Evolutionary conservation across 2,113 vertebrate species (phyloP).

Genomic region (Girardinichthys multiradiatus): DNA sequence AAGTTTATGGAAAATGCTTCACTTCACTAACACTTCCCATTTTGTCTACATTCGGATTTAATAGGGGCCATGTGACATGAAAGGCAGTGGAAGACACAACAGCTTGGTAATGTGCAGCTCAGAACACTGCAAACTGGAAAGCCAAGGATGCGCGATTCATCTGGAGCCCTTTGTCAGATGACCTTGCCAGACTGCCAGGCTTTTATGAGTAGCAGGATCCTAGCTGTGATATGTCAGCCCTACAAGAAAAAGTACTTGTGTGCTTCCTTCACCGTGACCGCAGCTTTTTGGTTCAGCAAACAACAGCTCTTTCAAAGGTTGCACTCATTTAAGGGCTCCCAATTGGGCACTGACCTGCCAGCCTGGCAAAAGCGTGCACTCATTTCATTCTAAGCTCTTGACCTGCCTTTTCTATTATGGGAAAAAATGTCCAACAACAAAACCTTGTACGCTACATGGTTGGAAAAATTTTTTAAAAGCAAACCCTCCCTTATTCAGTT

Average conservation of each 20-base stretch:
- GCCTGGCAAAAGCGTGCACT: constrained; percentile 35
- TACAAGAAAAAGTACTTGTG: constrained; percentile 47
- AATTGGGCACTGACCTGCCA: constrained; percentile 47
- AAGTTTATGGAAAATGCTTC: constrained; percentile 46
- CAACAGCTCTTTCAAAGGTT: constrained; percentile 52
- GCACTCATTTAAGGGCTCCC: constrained; percentile 49
- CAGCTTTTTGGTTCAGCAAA: constrained; percentile 51
- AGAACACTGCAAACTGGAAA: constrained; percentile 23
- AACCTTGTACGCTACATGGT: constrained; percentile 3
- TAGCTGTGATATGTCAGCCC: constrained; percentile 35
- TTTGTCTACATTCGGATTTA: constrained; percentile 37
- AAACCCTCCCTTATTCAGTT: not conserved
- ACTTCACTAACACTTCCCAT: constrained; percentile 27
- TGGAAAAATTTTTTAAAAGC: constrained; percentile 3
- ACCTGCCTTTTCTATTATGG: constrained; percentile 4
- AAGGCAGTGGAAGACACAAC: constrained; percentile 7
- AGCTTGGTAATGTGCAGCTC: not conserved
- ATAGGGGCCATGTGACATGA: not conserved
- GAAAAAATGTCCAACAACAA: constrained; percentile 13
- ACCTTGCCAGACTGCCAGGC: constrained; percentile 42
- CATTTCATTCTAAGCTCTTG: constrained; percentile 46
- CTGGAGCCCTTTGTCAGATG: constrained; percentile 32
- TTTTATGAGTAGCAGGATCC: constrained; percentile 29
- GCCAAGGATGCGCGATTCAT: constrained; percentile 27
- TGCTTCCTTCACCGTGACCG: constrained; percentile 32